phyloP scores from a whole-genome alignment of 2,888 invertebrate genomes.

The Germaria angustata region DNA sequence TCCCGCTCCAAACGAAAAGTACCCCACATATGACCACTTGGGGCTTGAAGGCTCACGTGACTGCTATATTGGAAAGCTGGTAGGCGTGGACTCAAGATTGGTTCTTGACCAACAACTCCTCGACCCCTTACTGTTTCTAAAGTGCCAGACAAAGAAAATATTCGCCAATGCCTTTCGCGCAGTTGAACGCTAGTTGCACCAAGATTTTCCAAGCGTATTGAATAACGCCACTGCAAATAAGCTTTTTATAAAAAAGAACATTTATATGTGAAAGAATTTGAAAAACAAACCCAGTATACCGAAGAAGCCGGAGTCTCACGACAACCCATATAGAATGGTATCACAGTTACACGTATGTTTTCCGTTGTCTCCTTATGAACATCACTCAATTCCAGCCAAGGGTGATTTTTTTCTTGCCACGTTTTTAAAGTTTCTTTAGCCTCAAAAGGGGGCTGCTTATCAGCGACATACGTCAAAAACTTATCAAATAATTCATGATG shows the following conservation, averaged over 20 bases:
- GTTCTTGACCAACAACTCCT: conserved; percentile 98
- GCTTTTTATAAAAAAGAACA: not conserved
- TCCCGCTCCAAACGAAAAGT: conserved; percentile 98
- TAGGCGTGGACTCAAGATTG: conserved; percentile 90
- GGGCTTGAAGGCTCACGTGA: conserved; percentile 97
- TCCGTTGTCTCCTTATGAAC: conserved; percentile 99
- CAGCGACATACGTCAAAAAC: conserved; percentile 90
- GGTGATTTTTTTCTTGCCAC: conserved; percentile 98
- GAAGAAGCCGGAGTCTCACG: conserved; percentile 94
- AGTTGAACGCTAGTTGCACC: conserved; percentile 94
- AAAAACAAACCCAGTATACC: conserved; percentile 87
- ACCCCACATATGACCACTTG: conserved; percentile 93
- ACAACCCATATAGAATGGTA: conserved; percentile 99
- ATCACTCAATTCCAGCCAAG: conserved; percentile 97
- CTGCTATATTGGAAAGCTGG: conserved; percentile 99
- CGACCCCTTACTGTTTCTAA: conserved; percentile 96
- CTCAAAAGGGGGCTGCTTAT: conserved; percentile 90
- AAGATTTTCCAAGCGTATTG: conserved; percentile 96
- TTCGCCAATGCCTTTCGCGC: conserved; percentile 98
- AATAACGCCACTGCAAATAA: conserved; percentile 93
- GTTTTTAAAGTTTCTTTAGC: conserved; percentile 94
- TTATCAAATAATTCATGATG: conserved; percentile 98
- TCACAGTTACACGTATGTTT: conserved; percentile 92
- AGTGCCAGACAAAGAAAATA: conserved; percentile 95
- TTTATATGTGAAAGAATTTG: not conserved